phyloP scores from a whole-genome alignment of 35 echinoderm and acorn worm genomes.

The Lytechinus variegatus region DNA sequence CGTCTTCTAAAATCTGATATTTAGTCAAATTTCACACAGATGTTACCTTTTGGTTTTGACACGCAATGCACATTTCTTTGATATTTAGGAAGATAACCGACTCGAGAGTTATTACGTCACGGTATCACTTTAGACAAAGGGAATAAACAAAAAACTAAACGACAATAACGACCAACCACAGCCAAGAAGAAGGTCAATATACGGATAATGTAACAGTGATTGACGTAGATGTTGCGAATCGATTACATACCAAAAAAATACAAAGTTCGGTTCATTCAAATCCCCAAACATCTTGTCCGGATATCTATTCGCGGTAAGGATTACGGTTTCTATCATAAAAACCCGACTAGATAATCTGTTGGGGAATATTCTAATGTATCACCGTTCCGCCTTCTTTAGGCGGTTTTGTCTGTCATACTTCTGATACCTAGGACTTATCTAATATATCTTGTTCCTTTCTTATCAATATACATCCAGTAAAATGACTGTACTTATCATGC shows the following conservation, averaged over 20 bases:
- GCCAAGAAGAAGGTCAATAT: neutral
- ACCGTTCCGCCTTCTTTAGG: neutral
- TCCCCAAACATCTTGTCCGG: neutral
- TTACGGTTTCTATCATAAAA: neutral
- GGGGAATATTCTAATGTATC: neutral
- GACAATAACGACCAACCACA: neutral
- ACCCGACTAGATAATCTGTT: neutral
- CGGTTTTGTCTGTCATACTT: neutral
- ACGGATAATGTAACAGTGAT: neutral
- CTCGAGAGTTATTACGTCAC: neutral
- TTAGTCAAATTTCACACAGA: too few relatives aligned
- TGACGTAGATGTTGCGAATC: neutral
- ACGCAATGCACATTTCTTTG: neutral
- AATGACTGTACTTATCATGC: neutral
- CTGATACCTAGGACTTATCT: neutral
- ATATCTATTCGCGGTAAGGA: neutral
- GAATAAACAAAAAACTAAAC: neutral
- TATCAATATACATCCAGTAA: neutral
- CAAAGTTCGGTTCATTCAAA: neutral
- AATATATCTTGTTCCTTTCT: neutral
- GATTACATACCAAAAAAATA: neutral
- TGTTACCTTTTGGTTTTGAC: too few relatives aligned
- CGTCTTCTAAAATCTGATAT: too few relatives aligned
- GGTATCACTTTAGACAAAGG: neutral
- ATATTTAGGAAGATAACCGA: neutral